Evolutionary conservation across 2,888 invertebrate genomes (phyloP).

Genomic region (Biston betularia): DNA sequence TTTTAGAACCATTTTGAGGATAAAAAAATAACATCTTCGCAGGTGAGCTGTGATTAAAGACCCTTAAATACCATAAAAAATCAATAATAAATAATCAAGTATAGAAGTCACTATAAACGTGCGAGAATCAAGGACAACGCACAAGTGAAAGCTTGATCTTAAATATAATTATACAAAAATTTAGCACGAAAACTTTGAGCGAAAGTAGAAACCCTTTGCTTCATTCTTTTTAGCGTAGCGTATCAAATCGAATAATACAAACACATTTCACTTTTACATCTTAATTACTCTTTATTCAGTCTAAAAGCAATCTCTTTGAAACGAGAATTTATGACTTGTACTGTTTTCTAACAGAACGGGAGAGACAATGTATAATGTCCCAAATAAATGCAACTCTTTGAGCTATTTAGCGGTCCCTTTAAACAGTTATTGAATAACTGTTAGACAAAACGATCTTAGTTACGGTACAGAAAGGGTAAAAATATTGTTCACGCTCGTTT

Average conservation of each 20-base stretch:
- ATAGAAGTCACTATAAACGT: constrained; percentile 2
- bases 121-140: not conserved
- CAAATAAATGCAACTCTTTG: constrained; percentile 81
- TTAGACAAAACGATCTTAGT: constrained; percentile 70
- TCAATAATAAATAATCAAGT: not conserved
- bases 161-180: constrained; percentile 27
- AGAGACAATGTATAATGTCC: constrained; percentile 61
- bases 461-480: constrained; percentile 79
- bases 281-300: constrained; percentile 76
- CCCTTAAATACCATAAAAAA: not conserved
- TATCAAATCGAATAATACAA: constrained; percentile 67
- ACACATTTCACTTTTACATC: constrained; percentile 82
- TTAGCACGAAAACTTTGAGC: constrained; percentile 59
- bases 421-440: constrained; percentile 66
- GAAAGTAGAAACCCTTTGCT: constrained; percentile 71
- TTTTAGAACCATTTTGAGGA: no score
- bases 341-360: constrained; percentile 65
- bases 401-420: constrained; percentile 75
- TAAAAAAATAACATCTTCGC: no score
- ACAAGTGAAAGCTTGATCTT: constrained; percentile 37
- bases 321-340: constrained; percentile 72
- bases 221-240: constrained; percentile 59
- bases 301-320: constrained; percentile 67
- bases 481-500: constrained; percentile 57
- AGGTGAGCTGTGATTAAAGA: no score